These are phyloP conservation scores for Stegodyphus dumicola DNA, from an alignment of 1,140 invertebrate genomes.

Conservation along the genomic window DNA sequence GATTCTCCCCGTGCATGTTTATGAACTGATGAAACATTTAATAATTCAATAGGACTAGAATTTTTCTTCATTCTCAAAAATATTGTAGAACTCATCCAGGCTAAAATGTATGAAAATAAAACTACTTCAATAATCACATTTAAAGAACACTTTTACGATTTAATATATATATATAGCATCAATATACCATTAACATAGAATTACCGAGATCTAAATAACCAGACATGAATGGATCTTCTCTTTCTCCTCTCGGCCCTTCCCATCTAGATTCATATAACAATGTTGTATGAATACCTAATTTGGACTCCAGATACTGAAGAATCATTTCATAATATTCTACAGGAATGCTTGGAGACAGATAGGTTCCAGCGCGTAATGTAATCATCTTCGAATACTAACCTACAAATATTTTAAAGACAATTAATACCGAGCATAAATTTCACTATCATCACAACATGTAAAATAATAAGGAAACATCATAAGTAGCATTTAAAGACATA, in stretches of 20 bases:
- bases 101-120: constrained; percentile 65
- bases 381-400: neutral
- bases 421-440: neutral
- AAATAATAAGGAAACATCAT: neutral
- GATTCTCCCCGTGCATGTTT: constrained; percentile 71
- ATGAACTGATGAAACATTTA: constrained; percentile 73
- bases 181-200: neutral
- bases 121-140: neutral
- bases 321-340: constrained; percentile 74
- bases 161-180: neutral
- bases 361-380: constrained; percentile 71
- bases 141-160: neutral
- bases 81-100: constrained; percentile 73
- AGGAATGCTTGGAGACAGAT: constrained; percentile 75
- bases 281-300: constrained; percentile 70
- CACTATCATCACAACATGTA: neutral
- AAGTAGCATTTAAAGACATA: neutral
- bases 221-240: constrained; percentile 72
- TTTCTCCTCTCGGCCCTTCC: constrained; percentile 69
- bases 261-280: constrained; percentile 74
- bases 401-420: neutral
- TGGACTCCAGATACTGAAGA: constrained; percentile 72
- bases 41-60: constrained; percentile 70
- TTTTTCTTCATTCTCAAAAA: constrained; percentile 71
- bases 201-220: constrained; percentile 74